Conservation (phyloP, 2,797 vertebrate species). For the Enteromius paludinosus region DNA sequence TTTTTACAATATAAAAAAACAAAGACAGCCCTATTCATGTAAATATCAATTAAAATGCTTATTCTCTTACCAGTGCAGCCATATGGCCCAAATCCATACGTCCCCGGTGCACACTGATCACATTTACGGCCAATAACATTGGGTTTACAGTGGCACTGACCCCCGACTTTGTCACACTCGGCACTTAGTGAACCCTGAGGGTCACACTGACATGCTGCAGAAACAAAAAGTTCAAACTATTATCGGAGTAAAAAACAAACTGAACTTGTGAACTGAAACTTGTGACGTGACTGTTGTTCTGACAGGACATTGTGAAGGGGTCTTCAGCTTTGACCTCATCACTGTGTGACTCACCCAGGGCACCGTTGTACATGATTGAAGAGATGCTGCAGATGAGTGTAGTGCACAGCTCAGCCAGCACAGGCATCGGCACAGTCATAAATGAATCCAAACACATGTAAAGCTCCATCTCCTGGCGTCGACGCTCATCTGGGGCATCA, state of each 20-base stretch:
- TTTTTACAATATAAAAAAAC: too few species aligned
- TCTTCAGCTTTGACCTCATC: not conserved
- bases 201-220: conserved; percentile 85
- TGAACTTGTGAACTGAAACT: too few species aligned
- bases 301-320: not conserved
- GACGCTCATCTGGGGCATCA: conserved; percentile 64
- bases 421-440: conserved; percentile 75
- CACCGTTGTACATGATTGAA: conserved; percentile 80
- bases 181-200: conserved; percentile 85
- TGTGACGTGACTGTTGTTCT: not conserved
- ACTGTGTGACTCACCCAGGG: conserved; percentile 78
- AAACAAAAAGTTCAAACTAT: not conserved
- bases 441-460: conserved; percentile 87
- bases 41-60: not conserved
- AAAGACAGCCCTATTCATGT: not conserved
- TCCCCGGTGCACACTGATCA: conserved; percentile 82
- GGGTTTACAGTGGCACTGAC: conserved; percentile 84
- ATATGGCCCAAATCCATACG: conserved; percentile 81
- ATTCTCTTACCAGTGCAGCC: conserved; percentile 81
- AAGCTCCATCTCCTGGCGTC: conserved; percentile 80
- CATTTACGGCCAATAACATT: conserved; percentile 83
- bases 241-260: not conserved
- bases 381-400: conserved; percentile 88
- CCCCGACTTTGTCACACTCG: conserved; percentile 82
- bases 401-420: conserved; percentile 80